Conservation (phyloP, 2,888 invertebrate species). For the Apocheima hispidaria region DNA sequence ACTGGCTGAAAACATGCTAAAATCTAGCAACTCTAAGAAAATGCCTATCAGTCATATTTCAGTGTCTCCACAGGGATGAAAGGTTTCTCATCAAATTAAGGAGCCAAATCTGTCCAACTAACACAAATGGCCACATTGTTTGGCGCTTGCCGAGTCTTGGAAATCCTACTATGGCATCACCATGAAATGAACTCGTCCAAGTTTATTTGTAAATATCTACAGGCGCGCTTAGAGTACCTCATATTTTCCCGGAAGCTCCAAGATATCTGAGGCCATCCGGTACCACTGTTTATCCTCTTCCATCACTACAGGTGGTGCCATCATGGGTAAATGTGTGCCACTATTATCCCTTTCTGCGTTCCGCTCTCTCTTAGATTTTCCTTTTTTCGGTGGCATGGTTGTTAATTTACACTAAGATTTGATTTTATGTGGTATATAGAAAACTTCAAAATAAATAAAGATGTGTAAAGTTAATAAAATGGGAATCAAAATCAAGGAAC, state of each 20-base stretch:
- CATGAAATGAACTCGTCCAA: too few relatives aligned
- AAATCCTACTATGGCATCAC: too few relatives aligned
- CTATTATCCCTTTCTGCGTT: not conserved
- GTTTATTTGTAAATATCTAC: not conserved
- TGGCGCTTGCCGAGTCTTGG: too few relatives aligned
- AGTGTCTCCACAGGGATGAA: too few relatives aligned
- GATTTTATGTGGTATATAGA: not conserved
- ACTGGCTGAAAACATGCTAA: too few relatives aligned
- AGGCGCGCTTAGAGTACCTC: not conserved
- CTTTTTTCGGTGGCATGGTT: not conserved
- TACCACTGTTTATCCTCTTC: slow-evolving; percentile 28
- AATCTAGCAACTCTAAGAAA: too few relatives aligned
- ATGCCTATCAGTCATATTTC: too few relatives aligned
- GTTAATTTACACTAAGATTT: not conserved
- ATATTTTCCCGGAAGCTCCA: slow-evolving; percentile 24
- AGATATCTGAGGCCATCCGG: slow-evolving; percentile 31
- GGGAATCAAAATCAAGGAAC: too few relatives aligned
- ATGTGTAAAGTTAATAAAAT: not conserved
- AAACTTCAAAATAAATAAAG: not conserved
- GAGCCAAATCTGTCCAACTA: too few relatives aligned
- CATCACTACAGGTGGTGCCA: slow-evolving; percentile 27
- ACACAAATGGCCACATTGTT: too few relatives aligned
- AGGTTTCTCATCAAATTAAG: too few relatives aligned
- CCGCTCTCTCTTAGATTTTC: not conserved
- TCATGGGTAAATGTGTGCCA: slow-evolving; percentile 19